Base-by-base conservation (phyloP, 2,113 vertebrate species). In the Myiozetetes cayanensis region DNA sequence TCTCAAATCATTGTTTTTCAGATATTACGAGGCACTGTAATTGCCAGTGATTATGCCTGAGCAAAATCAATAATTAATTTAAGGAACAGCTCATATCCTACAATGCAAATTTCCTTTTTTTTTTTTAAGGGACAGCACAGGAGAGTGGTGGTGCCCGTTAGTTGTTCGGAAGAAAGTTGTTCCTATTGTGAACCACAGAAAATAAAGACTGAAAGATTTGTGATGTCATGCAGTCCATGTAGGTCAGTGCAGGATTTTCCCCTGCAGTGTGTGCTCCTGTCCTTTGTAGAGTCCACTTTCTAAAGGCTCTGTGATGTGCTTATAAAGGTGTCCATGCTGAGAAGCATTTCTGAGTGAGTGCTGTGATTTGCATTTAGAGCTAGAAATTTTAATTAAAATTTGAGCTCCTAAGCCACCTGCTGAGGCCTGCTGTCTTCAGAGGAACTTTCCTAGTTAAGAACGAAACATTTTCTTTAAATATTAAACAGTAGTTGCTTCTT, bases 291-390 rank as follows among this genome's bases (percentile, higher is more conserved):
- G 86, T 93, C 87, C 94, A 93, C 91, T 95, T 93, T 85, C 89
- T 43, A 52, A 80, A 76, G 94, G 77, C 81, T 91, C 79, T 85
- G 62, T 81, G 90, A 91, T 92, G 91, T 85, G 83, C 86, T 92
- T 78, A 20, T 8, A 63, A 76, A 95, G 84, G 84, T 96, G 65
- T 56, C 87, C 96, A 79, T 93, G 95, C 96, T 97, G 95, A 89
- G 96, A 96, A 79, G 92, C 78, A 28, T 96, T 93, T 94, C 95
- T 93, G 90, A 90, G 84, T 65, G 53, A 96, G 94, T 93, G 90
- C 91, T 96, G 92, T 94, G 90, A 95, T 97, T 97, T 97, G 96
- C 96, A 97, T 97, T 97, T 96, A 93, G 95, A 97, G 93, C 90
- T 91, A 68, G 70, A 97, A 93, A 93, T 92, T 95, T 95, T 97